phyloP scores from a whole-genome alignment of 1,140 invertebrate genomes.

The Ericerus pela region DNA sequence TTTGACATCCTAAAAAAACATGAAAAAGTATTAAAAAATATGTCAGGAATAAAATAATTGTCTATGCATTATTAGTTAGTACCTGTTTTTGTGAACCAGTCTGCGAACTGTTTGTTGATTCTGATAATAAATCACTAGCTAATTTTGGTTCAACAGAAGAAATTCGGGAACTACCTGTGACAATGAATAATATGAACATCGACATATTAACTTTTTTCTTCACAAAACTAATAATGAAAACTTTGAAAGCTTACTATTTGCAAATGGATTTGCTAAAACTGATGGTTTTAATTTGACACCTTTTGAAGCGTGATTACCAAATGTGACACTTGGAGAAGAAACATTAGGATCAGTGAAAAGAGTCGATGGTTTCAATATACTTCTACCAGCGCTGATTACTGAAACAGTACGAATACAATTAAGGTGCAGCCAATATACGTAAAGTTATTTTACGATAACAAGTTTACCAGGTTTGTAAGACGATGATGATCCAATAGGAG shows the following conservation, averaged over 20 bases:
- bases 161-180: too few relatives aligned
- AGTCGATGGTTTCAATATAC: conserved; percentile 2
- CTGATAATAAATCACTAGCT: too few relatives aligned
- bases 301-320: neutral
- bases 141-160: too few relatives aligned
- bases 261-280: conserved; percentile 4
- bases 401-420: neutral
- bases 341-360: neutral
- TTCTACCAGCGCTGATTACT: neutral
- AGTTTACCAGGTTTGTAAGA: conserved; percentile 1
- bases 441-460: neutral
- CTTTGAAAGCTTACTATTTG: conserved; percentile 6
- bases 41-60: too few relatives aligned
- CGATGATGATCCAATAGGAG: neutral
- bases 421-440: neutral
- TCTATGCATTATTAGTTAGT: too few relatives aligned
- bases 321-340: neutral
- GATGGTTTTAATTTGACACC: neutral
- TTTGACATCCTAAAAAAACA: neutral
- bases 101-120: too few relatives aligned
- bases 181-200: too few relatives aligned
- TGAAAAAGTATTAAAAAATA: too few relatives aligned
- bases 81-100: too few relatives aligned
- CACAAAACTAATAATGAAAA: too few relatives aligned
- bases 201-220: too few relatives aligned